Percentiles rank a stretch among this genome's conserved stretches.
These are phyloP conservation scores for Parapristionchus giblindavisi DNA, from an alignment of 2,888 invertebrate species.

Conservation along the genomic window DNA sequence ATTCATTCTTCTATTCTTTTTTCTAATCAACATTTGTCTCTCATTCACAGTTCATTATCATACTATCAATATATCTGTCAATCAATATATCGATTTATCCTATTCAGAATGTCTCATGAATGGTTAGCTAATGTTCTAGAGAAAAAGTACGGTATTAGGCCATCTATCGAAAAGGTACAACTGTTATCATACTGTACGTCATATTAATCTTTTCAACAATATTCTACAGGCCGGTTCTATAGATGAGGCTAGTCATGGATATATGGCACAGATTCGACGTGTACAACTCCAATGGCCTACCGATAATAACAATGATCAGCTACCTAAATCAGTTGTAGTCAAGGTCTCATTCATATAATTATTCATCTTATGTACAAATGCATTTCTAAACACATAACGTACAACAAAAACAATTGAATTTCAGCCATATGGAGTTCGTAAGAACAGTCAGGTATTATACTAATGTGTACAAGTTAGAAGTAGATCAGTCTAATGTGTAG, in stretches of 20 bases:
- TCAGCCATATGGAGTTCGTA: constrained; percentile 8
- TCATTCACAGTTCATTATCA: background rate
- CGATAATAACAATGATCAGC: background rate
- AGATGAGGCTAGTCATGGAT: constrained; percentile 30
- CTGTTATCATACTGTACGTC: no score
- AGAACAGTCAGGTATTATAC: constrained; percentile 10
- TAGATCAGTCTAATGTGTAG: background rate
- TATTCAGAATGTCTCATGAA: background rate
- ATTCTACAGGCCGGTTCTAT: constrained; percentile 14
- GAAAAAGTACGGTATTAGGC: constrained; percentile 8
- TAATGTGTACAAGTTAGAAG: background rate
- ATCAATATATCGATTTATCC: no score
- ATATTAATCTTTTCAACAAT: no score
- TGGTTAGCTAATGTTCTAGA: constrained; percentile 14
- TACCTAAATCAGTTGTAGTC: constrained; percentile 31
- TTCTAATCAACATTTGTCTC: constrained; percentile 1
- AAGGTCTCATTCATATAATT: background rate
- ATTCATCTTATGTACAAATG: background rate
- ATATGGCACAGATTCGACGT: constrained; percentile 30
- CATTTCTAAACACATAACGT: background rate
- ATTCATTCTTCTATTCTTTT: constrained; percentile 13
- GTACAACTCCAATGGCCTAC: constrained; percentile 11
- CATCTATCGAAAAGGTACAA: constrained; percentile 10
- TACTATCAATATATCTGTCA: background rate
- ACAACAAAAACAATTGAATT: background rate